These are phyloP conservation scores for Pavo muticus DNA, from an alignment of 2,113 vertebrate genomes.

Conservation along the genomic window DNA sequence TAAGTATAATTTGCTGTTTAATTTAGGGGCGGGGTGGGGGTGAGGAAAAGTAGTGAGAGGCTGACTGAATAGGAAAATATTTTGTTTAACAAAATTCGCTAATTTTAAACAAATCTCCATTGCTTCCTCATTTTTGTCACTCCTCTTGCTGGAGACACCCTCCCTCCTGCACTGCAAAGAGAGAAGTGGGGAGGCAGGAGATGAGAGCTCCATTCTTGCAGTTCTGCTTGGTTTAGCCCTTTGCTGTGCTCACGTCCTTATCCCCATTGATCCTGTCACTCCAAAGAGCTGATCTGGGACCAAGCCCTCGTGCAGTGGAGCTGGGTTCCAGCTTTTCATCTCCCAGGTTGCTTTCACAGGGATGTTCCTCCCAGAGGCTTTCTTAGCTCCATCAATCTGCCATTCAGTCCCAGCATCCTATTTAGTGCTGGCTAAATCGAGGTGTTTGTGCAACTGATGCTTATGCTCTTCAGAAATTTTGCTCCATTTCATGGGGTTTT, in stretches of 20 bases:
- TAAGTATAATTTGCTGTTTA: conserved; percentile 76
- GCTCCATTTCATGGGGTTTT: neutral
- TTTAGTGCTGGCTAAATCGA: neutral
- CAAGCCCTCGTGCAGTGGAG: accelerated
- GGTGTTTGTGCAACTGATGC: neutral
- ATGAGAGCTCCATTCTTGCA: accelerated
- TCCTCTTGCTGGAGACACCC: neutral
- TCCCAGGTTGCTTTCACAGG: neutral
- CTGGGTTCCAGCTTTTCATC: neutral
- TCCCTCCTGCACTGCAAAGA: neutral
- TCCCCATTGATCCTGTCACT: accelerated
- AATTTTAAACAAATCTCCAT: neutral
- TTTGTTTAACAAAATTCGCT: conserved; percentile 44
- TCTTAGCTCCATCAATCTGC: neutral
- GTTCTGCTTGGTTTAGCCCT: neutral
- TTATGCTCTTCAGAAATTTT: neutral
- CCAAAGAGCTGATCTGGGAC: neutral
- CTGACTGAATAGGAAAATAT: neutral
- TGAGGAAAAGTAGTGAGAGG: neutral
- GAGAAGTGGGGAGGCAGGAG: neutral
- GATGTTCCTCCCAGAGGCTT: neutral
- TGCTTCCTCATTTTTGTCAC: neutral
- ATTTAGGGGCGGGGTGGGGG: neutral
- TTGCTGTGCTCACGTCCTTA: neutral
- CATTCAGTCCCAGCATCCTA: neutral